These are phyloP conservation scores for Chorisops tibialis DNA, from an alignment of 2,888 invertebrate genomes.

Conservation along the genomic window DNA sequence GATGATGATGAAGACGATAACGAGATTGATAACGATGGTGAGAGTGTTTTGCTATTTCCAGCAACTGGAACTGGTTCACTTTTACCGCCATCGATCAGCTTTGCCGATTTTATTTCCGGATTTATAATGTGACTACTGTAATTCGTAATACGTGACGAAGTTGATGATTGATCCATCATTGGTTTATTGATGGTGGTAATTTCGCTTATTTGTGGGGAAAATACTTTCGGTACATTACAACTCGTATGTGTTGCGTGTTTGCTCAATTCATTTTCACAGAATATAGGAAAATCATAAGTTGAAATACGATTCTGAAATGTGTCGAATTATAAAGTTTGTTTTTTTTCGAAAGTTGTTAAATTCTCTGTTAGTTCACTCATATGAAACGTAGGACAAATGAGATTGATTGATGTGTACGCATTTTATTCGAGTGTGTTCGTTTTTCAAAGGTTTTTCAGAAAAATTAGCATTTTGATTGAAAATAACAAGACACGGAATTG, in stretches of 20 bases:
- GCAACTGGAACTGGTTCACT: background rate
- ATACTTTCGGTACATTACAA: constrained; percentile 13
- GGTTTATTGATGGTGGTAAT: background rate
- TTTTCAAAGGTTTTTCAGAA: no score
- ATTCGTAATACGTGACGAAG: background rate
- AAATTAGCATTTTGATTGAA: no score
- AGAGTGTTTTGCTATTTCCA: background rate
- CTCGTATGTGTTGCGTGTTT: constrained; percentile 1
- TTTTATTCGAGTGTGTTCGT: no score
- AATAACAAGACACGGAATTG: no score
- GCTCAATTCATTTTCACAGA: constrained; percentile 34
- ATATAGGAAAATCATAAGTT: constrained; percentile 35
- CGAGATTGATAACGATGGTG: constrained; percentile 9
- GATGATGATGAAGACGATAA: constrained; percentile 8
- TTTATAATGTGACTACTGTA: background rate
- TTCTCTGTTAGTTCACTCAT: background rate
- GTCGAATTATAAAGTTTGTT: background rate
- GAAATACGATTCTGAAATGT: constrained; percentile 36
- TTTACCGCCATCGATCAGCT: background rate
- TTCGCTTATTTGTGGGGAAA: constrained; percentile 8
- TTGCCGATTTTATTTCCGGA: background rate
- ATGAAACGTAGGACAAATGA: background rate
- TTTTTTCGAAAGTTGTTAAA: background rate
- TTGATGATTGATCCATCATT: background rate
- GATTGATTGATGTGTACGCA: no score